Evolutionary conservation across 2,113 vertebrate species (phyloP).

Genomic region (Burhinus oedicnemus): DNA sequence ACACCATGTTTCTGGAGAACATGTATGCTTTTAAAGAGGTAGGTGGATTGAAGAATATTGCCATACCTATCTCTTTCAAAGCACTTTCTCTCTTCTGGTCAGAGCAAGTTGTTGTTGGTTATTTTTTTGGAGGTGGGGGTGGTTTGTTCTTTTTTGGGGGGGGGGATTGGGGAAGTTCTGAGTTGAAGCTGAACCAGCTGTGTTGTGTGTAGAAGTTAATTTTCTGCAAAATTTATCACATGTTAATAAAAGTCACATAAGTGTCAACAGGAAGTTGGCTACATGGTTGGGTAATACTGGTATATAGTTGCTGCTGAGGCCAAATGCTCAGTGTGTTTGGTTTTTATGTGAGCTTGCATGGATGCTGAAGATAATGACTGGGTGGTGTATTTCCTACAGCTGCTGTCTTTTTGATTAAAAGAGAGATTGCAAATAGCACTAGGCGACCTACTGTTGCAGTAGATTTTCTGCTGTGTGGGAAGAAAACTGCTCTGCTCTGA

Average conservation of each 20-base stretch:
- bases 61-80: neutral
- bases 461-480: too few relatives aligned
- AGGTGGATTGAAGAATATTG: neutral
- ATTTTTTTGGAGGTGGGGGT: fast-evolving
- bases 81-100: neutral
- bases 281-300: neutral
- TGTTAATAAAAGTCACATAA: neutral
- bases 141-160: neutral
- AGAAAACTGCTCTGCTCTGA: too few relatives aligned
- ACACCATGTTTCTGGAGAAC: neutral
- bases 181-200: neutral
- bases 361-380: too few relatives aligned
- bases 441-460: too few relatives aligned
- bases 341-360: too few relatives aligned
- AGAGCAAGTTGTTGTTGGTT: neutral
- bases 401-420: too few relatives aligned
- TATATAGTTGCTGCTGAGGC: neutral
- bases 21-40: neutral
- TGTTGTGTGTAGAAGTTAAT: neutral
- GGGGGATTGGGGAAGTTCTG: fast-evolving
- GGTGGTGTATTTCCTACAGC: too few relatives aligned
- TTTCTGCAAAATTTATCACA: neutral
- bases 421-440: too few relatives aligned
- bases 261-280: fast-evolving
- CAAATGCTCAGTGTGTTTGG: neutral